A percentile compares a stretch with the other conserved stretches of the same genome.
Conservation (phyloP, 2,797 vertebrate species). For the Hirundo rustica region DNA sequence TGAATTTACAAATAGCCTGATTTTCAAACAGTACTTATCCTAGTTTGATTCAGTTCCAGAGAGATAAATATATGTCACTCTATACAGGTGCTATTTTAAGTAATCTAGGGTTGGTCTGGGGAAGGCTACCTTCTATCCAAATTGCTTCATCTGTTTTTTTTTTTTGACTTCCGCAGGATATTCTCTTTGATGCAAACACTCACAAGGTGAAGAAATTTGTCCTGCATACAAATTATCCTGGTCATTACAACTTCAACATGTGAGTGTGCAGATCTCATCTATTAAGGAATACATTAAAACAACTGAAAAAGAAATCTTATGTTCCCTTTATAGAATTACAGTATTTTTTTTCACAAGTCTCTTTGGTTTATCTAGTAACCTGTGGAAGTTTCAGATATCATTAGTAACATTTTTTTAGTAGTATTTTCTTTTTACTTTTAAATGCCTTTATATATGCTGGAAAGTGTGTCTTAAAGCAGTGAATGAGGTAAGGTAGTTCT, state of each 20-base stretch:
- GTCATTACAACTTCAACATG: slow-evolving; percentile 99
- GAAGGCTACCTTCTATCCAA: neutral
- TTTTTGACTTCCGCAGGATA: slow-evolving; percentile 82
- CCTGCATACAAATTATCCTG: slow-evolving; percentile 96
- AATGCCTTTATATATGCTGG: neutral
- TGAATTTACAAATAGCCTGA: neutral
- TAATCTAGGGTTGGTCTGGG: neutral
- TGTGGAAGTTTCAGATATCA: neutral
- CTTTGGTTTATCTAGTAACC: neutral
- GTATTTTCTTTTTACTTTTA: neutral
- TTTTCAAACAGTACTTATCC: neutral
- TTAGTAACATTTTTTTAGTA: neutral
- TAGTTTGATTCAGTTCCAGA: neutral
- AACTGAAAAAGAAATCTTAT: neutral
- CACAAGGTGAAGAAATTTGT: slow-evolving; percentile 99
- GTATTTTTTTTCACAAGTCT: neutral
- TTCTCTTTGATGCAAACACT: slow-evolving; percentile 96
- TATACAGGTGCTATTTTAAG: neutral
- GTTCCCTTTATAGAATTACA: neutral
- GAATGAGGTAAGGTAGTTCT: neutral
- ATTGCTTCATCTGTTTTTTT: neutral
- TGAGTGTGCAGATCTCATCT: slow-evolving; percentile 73
- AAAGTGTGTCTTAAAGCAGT: neutral
- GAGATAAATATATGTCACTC: neutral
- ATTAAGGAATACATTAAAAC: neutral